A percentile compares a stretch with the other conserved stretches of the same genome.
Evolutionary conservation across 2,888 invertebrate genomes (phyloP).

Genomic region (Abrostola triplasia): DNA sequence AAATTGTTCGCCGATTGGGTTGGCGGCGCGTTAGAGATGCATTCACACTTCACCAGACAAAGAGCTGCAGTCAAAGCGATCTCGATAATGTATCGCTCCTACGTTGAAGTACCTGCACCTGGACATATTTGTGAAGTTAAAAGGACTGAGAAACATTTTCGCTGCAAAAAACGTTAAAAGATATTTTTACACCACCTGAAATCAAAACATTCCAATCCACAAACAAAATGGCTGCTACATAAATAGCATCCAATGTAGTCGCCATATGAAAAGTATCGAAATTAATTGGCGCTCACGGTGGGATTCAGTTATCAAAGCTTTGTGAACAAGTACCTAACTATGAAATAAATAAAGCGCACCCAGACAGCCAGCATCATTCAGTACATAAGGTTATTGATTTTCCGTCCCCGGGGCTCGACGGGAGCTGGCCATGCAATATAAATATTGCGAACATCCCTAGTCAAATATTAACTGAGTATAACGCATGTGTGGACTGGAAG

Average conservation of each 20-base stretch:
- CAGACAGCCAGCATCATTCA: conserved; percentile 51
- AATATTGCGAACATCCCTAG: conserved; percentile 71
- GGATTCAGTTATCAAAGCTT: conserved; percentile 19
- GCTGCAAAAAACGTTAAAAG: neutral
- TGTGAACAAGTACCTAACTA: conserved; percentile 18
- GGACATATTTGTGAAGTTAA: conserved; percentile 6
- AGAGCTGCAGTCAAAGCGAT: conserved; percentile 28
- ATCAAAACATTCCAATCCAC: neutral
- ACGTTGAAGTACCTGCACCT: neutral
- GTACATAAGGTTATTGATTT: conserved; percentile 65
- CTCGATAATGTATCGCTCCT: conserved; percentile 20
- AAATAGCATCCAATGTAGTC: neutral
- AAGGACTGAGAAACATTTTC: conserved; percentile 14
- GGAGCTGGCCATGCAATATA: conserved; percentile 66
- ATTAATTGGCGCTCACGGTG: neutral
- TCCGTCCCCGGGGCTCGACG: conserved; percentile 60
- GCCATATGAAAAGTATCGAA: neutral
- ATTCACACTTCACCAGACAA: conserved; percentile 44
- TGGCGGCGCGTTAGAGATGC: conserved; percentile 18
- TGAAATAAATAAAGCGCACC: conserved; percentile 29
- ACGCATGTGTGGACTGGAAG: conserved; percentile 66
- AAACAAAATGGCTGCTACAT: neutral
- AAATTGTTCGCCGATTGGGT: conserved; percentile 28
- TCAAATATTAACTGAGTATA: conserved; percentile 75
- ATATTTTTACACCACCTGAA: neutral